Conservation (phyloP, 2,113 vertebrate genomes). For the Deroptyus accipitrinus region DNA sequence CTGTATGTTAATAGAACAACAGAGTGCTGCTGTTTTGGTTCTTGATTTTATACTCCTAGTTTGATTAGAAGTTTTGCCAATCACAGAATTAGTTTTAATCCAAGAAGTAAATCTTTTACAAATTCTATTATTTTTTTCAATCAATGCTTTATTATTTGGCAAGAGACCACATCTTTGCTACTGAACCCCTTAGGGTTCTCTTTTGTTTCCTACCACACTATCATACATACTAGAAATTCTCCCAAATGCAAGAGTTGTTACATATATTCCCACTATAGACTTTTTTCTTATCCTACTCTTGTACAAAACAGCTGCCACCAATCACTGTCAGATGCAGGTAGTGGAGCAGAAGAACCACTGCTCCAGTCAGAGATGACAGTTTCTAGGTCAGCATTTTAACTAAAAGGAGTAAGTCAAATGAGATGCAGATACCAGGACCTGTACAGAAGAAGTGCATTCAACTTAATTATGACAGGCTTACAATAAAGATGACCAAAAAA, state of each 20-base stretch:
- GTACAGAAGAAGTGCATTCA: background rate
- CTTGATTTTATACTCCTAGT: background rate
- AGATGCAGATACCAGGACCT: background rate
- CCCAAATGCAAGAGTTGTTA: background rate
- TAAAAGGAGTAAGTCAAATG: background rate
- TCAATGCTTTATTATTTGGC: background rate
- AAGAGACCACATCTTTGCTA: background rate
- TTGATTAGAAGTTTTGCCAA: background rate
- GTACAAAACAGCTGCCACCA: background rate
- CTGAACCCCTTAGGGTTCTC: fast-evolving
- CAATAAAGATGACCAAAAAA: background rate
- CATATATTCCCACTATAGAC: background rate
- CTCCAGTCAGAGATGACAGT: background rate
- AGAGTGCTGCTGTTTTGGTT: background rate
- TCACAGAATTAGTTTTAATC: background rate
- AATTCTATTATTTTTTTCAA: background rate
- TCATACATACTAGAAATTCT: background rate
- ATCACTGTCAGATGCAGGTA: background rate
- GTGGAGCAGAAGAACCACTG: background rate
- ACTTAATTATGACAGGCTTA: conserved; percentile 4
- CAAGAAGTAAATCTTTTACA: fast-evolving
- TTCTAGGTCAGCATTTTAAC: conserved; percentile 29
- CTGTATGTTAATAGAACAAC: background rate
- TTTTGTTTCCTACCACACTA: background rate
- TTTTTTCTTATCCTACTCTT: background rate